Evolutionary conservation across 2,113 vertebrate species (phyloP).

Genomic region (Sinocyclocheilus maitianheensis): DNA sequence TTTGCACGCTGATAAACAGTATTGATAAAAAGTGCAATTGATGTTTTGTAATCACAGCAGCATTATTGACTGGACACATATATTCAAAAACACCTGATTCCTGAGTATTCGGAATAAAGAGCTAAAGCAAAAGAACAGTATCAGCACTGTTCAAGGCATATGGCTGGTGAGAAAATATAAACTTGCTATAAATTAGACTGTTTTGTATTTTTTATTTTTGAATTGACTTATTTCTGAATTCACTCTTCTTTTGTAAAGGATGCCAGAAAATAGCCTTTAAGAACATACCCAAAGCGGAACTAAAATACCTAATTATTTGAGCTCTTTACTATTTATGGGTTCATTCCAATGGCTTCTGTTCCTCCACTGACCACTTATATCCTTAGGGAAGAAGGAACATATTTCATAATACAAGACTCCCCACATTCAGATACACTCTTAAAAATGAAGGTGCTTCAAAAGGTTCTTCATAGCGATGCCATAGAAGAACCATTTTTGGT

Average conservation of each 20-base stretch:
- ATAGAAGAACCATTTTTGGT: too few relatives aligned
- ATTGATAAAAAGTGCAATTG: not conserved
- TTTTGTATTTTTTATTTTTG: constrained; percentile 23
- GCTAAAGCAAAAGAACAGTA: not conserved
- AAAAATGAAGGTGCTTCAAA: too few relatives aligned
- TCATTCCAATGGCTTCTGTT: constrained; percentile 41
- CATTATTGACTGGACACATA: not conserved
- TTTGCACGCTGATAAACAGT: not conserved
- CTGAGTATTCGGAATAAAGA: not conserved
- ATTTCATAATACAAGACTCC: constrained; percentile 32
- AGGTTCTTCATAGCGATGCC: too few relatives aligned
- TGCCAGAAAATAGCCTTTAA: constrained; percentile 9
- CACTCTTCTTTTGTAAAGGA: not conserved
- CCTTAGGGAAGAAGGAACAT: constrained; percentile 46
- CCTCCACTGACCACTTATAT: constrained; percentile 40
- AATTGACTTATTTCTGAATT: constrained; percentile 38
- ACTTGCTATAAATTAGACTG: constrained; percentile 19
- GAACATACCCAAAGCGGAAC: constrained; percentile 36
- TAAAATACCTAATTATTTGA: constrained; percentile 43
- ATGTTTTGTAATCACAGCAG: not conserved
- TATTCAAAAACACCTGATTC: not conserved
- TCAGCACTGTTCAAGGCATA: not conserved
- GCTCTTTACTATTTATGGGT: constrained; percentile 42
- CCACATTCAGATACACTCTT: constrained; percentile 12
- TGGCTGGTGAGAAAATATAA: constrained; percentile 18